A percentile compares a stretch with the other conserved stretches of the same genome.
phyloP scores from a whole-genome alignment of 2,888 invertebrate genomes.

The Eucriotettix oculatus region DNA sequence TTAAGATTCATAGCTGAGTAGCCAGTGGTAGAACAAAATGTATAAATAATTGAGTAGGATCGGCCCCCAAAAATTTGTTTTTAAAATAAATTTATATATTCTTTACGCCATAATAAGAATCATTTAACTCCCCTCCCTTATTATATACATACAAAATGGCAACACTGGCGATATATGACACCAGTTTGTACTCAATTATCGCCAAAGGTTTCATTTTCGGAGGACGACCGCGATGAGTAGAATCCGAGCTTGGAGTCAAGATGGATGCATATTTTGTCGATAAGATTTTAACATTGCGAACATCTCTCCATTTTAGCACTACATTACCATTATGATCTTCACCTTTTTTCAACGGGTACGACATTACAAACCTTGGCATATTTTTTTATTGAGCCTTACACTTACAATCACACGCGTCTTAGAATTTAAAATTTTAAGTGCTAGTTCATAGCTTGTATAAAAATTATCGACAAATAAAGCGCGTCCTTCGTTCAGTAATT shows the following conservation, averaged over 20 bases:
- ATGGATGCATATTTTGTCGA: conserved; percentile 19
- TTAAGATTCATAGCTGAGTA: too few relatives aligned
- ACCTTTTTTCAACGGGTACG: not conserved
- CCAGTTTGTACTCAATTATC: not conserved
- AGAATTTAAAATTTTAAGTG: not conserved
- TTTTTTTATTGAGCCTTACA: not conserved
- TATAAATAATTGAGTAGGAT: too few relatives aligned
- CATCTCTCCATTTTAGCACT: conserved; percentile 19
- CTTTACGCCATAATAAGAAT: too few relatives aligned
- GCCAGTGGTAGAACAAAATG: too few relatives aligned
- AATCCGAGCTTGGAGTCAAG: conserved; percentile 9
- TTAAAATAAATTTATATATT: too few relatives aligned
- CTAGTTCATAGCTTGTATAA: not conserved
- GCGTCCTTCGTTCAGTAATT: not conserved
- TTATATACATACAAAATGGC: too few relatives aligned
- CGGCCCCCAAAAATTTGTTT: too few relatives aligned
- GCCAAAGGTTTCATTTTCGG: not conserved
- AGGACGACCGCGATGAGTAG: not conserved
- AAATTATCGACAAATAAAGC: not conserved
- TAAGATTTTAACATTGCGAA: conserved; percentile 19
- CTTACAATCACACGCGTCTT: not conserved
- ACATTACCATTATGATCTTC: conserved; percentile 20
- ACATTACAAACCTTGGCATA: not conserved
- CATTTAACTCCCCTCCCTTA: too few relatives aligned
- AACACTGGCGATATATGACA: not conserved